Evolutionary conservation across 92 coral and sea anemone genomes (phyloP), one percentile per base, ranked within the genome.

Genomic region (Palythoa caribaeorum): DNA sequence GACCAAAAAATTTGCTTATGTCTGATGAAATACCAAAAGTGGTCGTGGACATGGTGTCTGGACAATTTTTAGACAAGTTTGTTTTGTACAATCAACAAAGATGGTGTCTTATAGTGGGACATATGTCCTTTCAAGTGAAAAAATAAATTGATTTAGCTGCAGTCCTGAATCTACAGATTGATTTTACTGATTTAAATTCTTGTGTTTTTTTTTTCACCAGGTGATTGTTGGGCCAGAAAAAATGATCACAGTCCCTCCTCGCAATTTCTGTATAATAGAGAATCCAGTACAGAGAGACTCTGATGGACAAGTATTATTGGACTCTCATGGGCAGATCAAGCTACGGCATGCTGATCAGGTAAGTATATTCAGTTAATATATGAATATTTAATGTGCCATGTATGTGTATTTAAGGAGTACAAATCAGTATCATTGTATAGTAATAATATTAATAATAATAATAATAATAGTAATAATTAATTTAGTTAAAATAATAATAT

Each of bases 281-380:
- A 97, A 97, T 86, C 99, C 99, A 53, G 98, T 94, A 14, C 69
- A 94, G 83, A 91, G 93, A 63, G 99, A 95, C 71, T 78, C 85
- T 47, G 98, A 95, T 63, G 95, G 88, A 5, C 92, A 92, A 60
- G 96, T 92, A 1, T 89, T 95, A 15, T 87, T 94, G 48, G 99
- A 97, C 76, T 90, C 89, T 6, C 87, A 97, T 88, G 98, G 98
- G 52, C 99, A 97, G 77, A 97, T 95, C 90, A 97, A 94, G 51
- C 93, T 97, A 36, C 93, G 93, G 0, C 99, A 97, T 94, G 98
- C 99, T 74, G 99, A 97, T 85, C 99, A 97, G 98, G 99, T 97
- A 79, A 35, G 36, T 15, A n/a, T 1, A 20, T 68, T 14, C n/a
- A 1, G 57, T 15, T 21, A 12, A 9, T 11, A 36, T 10, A 70